These are phyloP conservation scores for Gobio occitaniae DNA, from an alignment of 2,797 vertebrate genomes.

Conservation along the genomic window DNA sequence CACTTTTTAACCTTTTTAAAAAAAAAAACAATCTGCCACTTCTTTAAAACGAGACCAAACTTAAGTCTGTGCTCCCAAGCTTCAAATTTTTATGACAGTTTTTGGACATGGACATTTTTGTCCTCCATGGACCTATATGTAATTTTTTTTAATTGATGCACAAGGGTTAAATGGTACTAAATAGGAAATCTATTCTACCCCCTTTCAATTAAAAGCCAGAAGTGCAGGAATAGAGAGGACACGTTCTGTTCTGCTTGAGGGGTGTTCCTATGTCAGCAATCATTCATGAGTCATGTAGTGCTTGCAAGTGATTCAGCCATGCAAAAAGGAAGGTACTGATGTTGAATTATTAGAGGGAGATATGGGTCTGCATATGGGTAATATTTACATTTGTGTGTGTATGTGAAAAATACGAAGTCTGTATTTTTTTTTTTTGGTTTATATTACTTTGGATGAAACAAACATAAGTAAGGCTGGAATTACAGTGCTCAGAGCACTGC, in stretches of 20 bases:
- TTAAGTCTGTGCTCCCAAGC: too few species aligned
- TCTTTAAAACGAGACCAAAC: too few species aligned
- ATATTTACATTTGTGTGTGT: not conserved
- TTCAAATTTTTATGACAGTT: too few species aligned
- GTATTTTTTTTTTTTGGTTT: not conserved
- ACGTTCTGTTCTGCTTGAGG: not conserved
- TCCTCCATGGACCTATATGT: too few species aligned
- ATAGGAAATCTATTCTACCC: not conserved
- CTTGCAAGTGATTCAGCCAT: not conserved
- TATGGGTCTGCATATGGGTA: not conserved
- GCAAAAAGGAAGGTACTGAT: not conserved
- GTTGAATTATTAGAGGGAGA: conserved; percentile 4
- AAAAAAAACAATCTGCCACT: too few species aligned
- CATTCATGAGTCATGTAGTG: not conserved
- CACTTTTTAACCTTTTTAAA: too few species aligned
- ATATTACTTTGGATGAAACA: not conserved
- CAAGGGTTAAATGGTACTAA: not conserved
- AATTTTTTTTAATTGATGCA: too few species aligned
- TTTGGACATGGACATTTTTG: too few species aligned
- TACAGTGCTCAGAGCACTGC: conserved; percentile 46
- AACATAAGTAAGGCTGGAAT: conserved; percentile 67
- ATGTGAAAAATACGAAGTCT: not conserved
- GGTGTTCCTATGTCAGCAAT: not conserved
- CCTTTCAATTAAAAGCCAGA: not conserved
- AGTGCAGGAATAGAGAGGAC: not conserved